Percentiles rank a stretch among this genome's conserved stretches.
Evolutionary conservation across 2,888 invertebrate genomes (phyloP).

Genomic region (Andrena fulva): DNA sequence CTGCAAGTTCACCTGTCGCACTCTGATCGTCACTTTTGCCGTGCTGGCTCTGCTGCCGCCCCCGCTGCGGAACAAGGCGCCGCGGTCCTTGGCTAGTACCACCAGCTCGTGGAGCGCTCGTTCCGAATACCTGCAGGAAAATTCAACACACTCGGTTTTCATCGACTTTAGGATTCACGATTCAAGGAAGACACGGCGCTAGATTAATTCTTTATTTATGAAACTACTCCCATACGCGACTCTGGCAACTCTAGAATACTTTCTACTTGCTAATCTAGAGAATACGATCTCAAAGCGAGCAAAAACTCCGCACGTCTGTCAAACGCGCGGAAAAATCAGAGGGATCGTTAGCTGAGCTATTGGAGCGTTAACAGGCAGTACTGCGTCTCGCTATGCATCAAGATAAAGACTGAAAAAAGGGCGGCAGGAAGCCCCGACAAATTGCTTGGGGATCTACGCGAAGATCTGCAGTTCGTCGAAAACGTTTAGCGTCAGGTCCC

Average conservation of each 20-base stretch:
- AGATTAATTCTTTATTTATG: background rate
- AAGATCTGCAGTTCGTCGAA: slow-evolving; percentile 10
- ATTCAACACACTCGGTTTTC: background rate
- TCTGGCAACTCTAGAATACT: too few relatives aligned
- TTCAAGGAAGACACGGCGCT: too few relatives aligned
- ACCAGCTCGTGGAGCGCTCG: slow-evolving; percentile 90
- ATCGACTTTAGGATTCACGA: too few relatives aligned
- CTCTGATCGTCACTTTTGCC: slow-evolving; percentile 91
- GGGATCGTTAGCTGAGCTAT: slow-evolving; percentile 7
- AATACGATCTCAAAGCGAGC: background rate
- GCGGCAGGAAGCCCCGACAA: background rate
- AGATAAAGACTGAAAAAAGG: background rate
- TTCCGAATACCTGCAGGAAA: slow-evolving; percentile 87
- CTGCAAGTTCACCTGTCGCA: slow-evolving; percentile 93
- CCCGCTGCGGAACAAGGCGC: slow-evolving; percentile 87
- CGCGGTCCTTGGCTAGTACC: slow-evolving; percentile 95
- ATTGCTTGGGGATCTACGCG: slow-evolving; percentile 2
- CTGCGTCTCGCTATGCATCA: slow-evolving; percentile 11
- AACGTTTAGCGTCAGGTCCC: slow-evolving; percentile 4
- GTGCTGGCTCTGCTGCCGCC: slow-evolving; percentile 88
- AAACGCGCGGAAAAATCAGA: slow-evolving; percentile 1
- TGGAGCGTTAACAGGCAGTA: background rate
- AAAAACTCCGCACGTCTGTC: background rate
- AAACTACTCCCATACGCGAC: background rate
- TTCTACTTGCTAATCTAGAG: background rate